phyloP scores from a whole-genome alignment of 2,888 invertebrate species.

The Heptascelio sp. region DNA sequence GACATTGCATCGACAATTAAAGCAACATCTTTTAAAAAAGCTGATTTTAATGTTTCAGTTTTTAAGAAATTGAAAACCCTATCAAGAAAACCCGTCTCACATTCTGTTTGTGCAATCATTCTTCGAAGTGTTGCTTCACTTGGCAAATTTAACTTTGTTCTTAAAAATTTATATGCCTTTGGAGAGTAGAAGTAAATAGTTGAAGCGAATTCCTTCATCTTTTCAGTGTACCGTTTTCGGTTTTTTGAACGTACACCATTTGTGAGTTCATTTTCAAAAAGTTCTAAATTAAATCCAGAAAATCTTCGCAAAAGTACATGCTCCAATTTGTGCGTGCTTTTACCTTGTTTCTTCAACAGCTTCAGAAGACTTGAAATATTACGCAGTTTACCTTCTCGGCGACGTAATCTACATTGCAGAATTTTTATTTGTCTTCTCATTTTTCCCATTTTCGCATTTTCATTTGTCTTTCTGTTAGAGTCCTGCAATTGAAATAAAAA shows the following conservation, averaged over 20 bases:
- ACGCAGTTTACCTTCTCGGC: not conserved
- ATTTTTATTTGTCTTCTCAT: not conserved
- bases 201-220: conserved; percentile 13
- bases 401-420: not conserved
- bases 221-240: not conserved
- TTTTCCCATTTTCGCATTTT: not conserved
- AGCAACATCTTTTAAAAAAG: conserved; percentile 17
- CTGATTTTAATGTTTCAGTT: not conserved
- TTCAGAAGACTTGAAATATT: not conserved
- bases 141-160: not conserved
- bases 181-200: conserved; percentile 17
- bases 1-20: conserved; percentile 38
- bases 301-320: conserved; percentile 3
- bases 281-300: not conserved
- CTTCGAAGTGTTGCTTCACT: not conserved
- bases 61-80: conserved; percentile 5
- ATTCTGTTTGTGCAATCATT: not conserved
- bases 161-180: conserved; percentile 17
- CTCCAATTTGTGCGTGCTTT: not conserved
- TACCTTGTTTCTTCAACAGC: not conserved
- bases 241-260: not conserved
- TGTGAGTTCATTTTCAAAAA: conserved; percentile 4
- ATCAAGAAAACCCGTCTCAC: conserved; percentile 17
- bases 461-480: not conserved
- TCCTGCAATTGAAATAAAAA: too few species aligned